Percentiles rank a stretch among this genome's conserved stretches.
phyloP scores from a whole-genome alignment of 2,113 vertebrate genomes.

The Alethe diademata region DNA sequence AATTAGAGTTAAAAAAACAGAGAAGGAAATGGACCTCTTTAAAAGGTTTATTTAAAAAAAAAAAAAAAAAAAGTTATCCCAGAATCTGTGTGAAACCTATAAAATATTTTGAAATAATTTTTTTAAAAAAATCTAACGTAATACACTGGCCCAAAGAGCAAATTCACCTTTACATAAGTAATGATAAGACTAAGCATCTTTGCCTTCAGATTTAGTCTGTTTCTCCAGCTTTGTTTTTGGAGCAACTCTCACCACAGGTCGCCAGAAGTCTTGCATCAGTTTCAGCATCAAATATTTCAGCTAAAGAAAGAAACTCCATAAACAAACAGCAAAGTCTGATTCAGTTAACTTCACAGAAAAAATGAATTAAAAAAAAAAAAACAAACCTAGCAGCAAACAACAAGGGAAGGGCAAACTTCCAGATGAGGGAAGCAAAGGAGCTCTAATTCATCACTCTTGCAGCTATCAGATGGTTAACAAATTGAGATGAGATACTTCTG shows the following conservation, averaged over 20 bases:
- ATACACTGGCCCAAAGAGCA: background rate
- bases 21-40: background rate
- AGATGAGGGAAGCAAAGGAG: conserved; percentile 20
- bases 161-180: background rate
- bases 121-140: background rate
- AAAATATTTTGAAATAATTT: background rate
- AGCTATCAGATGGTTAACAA: conserved; percentile 61
- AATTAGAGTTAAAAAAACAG: background rate
- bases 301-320: conserved; percentile 30
- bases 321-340: conserved; percentile 1
- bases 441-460: conserved; percentile 2
- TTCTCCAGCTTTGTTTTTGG: background rate
- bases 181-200: background rate
- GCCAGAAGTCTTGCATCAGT: background rate
- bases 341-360: background rate
- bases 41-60: background rate
- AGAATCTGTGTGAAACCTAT: background rate
- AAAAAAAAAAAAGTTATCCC: background rate
- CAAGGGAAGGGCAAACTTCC: background rate
- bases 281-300: conserved; percentile 15
- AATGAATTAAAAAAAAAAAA: background rate
- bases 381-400: background rate
- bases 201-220: background rate
- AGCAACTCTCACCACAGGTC: background rate
- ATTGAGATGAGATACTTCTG: conserved; percentile 47